Evolutionary conservation across 2,113 vertebrate species (phyloP), one percentile per base, ranked within the genome.

Genomic region (Boleophthalmus pectinirostris): DNA sequence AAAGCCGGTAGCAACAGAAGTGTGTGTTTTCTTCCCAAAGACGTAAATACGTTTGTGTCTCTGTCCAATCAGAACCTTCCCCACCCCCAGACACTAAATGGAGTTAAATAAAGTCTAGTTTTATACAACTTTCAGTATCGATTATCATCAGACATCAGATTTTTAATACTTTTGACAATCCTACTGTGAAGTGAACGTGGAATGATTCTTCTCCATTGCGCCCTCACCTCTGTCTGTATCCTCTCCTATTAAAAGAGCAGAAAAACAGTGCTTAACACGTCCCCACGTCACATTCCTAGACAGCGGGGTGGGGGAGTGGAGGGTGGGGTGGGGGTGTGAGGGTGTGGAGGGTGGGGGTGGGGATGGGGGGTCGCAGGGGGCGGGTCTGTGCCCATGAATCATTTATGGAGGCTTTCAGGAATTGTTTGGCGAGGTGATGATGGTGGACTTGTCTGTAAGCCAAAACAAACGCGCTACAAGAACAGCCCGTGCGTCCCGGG

Each of bases 381-480:
- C 46, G 83, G 76, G 80, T 90, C 89, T 91, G 89, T 91, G 90
- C 88, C 91, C 88, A 93, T 94, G 92, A 94, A 94, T 94, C 91
- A 94, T 94, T 93, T 90, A 93, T 92, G 83, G 78, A 80, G 87
- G 89, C 91, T 93, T 94, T 92, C 89, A 88, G 92, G 93, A 94
- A 93, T 93, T 94, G 89, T 94, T 93, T 94, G 91, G 88, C 90
- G 90, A 91, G 92, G 91, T 93, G 91, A 93, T 94, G 91, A 94
- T 93, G 91, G 91, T 78, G 63, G 85, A 92, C 90, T 92, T 91
- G 89, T 92, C 89, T 87, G 70, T 84, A 87, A 91, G 92, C 92
- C 93, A 93, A 93, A 93, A 90, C 90, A 93, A 92, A 93, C 92
- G 61, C 78, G 77, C 78, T 72, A 73, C 6, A 77, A 87, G 82